Conservation (phyloP, 2,888 invertebrate species). For the Slavum lentiscoides region DNA sequence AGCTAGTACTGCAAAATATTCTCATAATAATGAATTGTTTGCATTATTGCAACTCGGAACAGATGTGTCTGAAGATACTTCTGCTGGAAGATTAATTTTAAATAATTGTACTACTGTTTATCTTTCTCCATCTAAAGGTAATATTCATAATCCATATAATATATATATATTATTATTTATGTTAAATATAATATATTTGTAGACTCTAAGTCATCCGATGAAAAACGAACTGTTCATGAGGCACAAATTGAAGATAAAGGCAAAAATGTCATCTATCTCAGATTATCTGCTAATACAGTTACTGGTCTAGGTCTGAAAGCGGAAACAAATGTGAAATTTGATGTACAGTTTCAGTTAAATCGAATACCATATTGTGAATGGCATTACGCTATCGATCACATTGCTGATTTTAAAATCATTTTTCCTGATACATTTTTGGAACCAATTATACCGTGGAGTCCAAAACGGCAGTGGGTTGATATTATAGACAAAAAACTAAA, state of each 20-base stretch:
- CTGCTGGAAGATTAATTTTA: conserved; percentile 76
- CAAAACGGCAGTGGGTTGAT: conserved; percentile 61
- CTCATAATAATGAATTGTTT: conserved; percentile 75
- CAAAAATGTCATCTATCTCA: conserved; percentile 75
- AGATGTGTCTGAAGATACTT: conserved; percentile 79
- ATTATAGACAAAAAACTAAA: conserved; percentile 65
- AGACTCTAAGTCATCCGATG: conserved; percentile 53
- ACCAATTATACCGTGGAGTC: conserved; percentile 72
- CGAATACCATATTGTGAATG: conserved; percentile 81
- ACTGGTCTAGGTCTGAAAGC: conserved; percentile 66
- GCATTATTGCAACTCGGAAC: conserved; percentile 73
- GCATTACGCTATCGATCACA: conserved; percentile 79
- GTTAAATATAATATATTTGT: conserved; percentile 19
- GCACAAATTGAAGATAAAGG: conserved; percentile 79
- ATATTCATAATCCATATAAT: conserved; percentile 36
- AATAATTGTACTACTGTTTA: conserved; percentile 68
- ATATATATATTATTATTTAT: conserved; percentile 24
- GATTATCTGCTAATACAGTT: conserved; percentile 71
- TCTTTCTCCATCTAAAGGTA: conserved; percentile 51
- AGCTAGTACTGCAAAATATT: conserved; percentile 75
- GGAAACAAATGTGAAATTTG: conserved; percentile 69
- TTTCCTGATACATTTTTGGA: conserved; percentile 71
- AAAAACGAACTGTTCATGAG: conserved; percentile 68
- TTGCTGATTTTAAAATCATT: conserved; percentile 71
- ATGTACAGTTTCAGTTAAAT: conserved; percentile 81